Evolutionary conservation across 2,888 invertebrate genomes (phyloP).

Genomic region (Apodemia duryi): DNA sequence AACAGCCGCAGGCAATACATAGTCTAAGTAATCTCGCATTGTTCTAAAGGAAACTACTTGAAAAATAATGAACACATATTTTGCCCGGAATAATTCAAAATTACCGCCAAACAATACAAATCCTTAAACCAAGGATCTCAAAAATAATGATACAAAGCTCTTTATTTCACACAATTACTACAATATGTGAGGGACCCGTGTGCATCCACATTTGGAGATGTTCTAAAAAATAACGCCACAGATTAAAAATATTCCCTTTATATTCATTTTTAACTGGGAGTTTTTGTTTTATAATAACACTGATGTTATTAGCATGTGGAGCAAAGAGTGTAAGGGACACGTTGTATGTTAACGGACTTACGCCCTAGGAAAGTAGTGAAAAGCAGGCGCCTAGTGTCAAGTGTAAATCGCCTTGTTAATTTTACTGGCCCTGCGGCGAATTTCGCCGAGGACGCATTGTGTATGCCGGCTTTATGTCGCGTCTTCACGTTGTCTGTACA

Average conservation of each 20-base stretch:
- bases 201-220: constrained; percentile 44
- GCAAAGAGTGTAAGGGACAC: constrained; percentile 42
- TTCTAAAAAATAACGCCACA: constrained; percentile 40
- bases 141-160: constrained; percentile 68
- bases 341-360: constrained; percentile 45
- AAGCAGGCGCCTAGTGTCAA: constrained; percentile 74
- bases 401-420: constrained; percentile 81
- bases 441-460: constrained; percentile 78
- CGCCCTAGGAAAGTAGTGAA: constrained; percentile 61
- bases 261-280: constrained; percentile 30
- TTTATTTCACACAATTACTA: constrained; percentile 72
- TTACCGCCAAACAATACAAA: constrained; percentile 39
- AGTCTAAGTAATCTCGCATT: constrained; percentile 40
- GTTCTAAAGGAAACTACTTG: constrained; percentile 33
- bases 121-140: constrained; percentile 39
- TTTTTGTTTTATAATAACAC: constrained; percentile 29
- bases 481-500: constrained; percentile 78
- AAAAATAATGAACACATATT: constrained; percentile 38
- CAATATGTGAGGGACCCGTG: constrained; percentile 53
- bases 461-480: constrained; percentile 75
- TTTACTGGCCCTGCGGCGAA: constrained; percentile 77
- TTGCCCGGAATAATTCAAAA: constrained; percentile 37
- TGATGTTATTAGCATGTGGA: constrained; percentile 37
- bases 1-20: constrained; percentile 38
- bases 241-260: constrained; percentile 34